Evolutionary conservation across 1,140 invertebrate species (phyloP).

Genomic region (Piezodorus guildinii): DNA sequence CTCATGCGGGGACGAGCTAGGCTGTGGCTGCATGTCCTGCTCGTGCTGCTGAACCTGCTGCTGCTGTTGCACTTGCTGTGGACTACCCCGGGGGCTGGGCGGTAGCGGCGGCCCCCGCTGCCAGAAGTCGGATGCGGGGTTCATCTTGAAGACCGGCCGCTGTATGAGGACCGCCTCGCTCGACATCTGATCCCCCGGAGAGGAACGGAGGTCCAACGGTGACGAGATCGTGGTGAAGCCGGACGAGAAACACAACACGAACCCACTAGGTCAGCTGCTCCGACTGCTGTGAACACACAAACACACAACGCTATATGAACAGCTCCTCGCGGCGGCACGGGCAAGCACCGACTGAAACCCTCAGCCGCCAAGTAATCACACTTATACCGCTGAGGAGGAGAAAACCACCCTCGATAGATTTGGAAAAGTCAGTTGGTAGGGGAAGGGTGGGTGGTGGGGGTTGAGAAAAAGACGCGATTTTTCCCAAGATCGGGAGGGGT

Average conservation of each 20-base stretch:
- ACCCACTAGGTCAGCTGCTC: conserved; percentile 12
- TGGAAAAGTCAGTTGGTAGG: conserved; percentile 11
- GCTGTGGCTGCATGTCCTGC: conserved; percentile 8
- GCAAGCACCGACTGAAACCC: conserved; percentile 23
- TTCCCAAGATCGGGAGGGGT: conserved; percentile 20
- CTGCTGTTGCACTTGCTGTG: neutral
- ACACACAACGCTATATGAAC: conserved; percentile 14
- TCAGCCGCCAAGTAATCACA: conserved; percentile 24
- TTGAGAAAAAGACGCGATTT: conserved; percentile 18
- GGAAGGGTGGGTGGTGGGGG: conserved; percentile 18
- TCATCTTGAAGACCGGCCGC: conserved; percentile 33
- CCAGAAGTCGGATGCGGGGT: conserved; percentile 31
- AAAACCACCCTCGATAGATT: conserved; percentile 20
- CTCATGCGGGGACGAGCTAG: conserved; percentile 19
- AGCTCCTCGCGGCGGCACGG: conserved; percentile 14
- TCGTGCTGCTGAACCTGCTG: neutral
- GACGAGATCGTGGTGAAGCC: conserved; percentile 29
- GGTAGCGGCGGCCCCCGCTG: conserved; percentile 27
- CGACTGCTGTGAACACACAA: conserved; percentile 14
- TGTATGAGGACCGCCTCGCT: conserved; percentile 30
- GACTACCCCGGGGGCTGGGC: conserved; percentile 17
- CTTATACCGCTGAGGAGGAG: conserved; percentile 25
- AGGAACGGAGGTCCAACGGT: conserved; percentile 30
- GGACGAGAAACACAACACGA: conserved; percentile 13
- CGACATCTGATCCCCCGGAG: conserved; percentile 27